Evolutionary conservation across 2,797 vertebrate species (phyloP).

Genomic region (Rhinichthys osculus): DNA sequence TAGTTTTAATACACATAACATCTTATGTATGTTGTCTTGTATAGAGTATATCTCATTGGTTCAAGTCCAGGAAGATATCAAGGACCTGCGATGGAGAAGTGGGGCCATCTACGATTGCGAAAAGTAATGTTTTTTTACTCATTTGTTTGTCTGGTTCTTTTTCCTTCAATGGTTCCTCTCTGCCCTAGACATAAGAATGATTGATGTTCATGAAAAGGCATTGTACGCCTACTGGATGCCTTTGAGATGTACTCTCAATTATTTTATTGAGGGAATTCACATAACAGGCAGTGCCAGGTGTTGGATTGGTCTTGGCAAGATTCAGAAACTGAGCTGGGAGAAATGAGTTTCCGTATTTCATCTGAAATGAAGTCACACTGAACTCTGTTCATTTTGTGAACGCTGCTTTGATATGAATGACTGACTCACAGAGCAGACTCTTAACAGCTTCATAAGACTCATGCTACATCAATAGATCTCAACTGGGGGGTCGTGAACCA

Average conservation of each 20-base stretch:
- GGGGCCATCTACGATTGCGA: slow-evolving; percentile 94
- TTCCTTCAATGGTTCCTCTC: background rate
- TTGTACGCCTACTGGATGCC: background rate
- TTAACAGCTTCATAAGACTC: background rate
- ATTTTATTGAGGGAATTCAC: slow-evolving; percentile 9
- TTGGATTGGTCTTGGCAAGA: slow-evolving; percentile 15
- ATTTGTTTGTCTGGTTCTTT: background rate
- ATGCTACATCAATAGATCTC: background rate
- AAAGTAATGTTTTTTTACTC: slow-evolving; percentile 82
- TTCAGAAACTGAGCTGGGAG: slow-evolving; percentile 16
- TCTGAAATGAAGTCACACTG: background rate
- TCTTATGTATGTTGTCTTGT: slow-evolving; percentile 5
- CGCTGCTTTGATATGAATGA: background rate
- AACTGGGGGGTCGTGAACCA: background rate
- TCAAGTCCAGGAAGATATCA: slow-evolving; percentile 94
- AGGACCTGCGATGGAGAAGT: slow-evolving; percentile 89
- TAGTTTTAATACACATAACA: background rate
- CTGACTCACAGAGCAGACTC: background rate
- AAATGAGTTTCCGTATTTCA: background rate
- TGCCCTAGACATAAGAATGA: background rate
- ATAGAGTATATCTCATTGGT: slow-evolving; percentile 89
- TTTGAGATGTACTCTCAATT: slow-evolving; percentile 1
- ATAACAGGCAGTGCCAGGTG: background rate
- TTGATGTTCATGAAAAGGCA: slow-evolving; percentile 10
- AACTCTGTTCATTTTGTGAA: background rate